Base-by-base conservation (phyloP, 1,140 invertebrate species). In the Akabosia matsudoensis region DNA sequence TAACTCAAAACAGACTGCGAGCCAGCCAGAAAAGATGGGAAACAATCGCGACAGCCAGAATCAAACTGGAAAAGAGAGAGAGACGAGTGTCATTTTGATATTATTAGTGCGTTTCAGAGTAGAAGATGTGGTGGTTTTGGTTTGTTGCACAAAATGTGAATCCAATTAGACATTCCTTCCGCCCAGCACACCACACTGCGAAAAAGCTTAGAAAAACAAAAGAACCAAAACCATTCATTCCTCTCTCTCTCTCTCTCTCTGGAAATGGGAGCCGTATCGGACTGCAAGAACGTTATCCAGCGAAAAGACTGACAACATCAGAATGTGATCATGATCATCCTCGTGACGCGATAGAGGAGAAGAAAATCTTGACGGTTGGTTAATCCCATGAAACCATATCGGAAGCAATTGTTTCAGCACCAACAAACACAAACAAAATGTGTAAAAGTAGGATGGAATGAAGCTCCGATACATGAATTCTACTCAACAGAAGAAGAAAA, bases 91-190 rank as follows among this genome's bases (percentile, higher is more conserved):
- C n/a, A n/a, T n/a, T n/a, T n/a, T n/a, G n/a, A n/a, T n/a, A n/a
- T n/a, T n/a, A n/a, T n/a, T n/a, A n/a, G n/a, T n/a, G n/a, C n/a
- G n/a, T n/a, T n/a, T n/a, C n/a, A n/a, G n/a, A 45, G 7, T 45
- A 45, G 18, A 45, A 10, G 7, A 45, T 10, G 37, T 45, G 18
- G 37, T 45, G 37, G 37, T 7, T 45, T 45, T 45, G 37, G 37
- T 45, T 45, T 45, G 37, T 45, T 45, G 37, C 37, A 61, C 14
- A 67, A 67, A 67, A 67, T 67, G 26, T 67, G 61, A 67, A 67
- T 67, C 61, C 61, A 67, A 67, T 67, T 67, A 67, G 61, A 67
- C 61, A 67, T 67, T 67, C 61, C 61, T 67, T 67, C 61, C 61
- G 61, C 61, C 30, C 30, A 67, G 31, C 2, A 67, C 24, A 28